Conservation (phyloP, 1,140 invertebrate genomes). For the Brachionus rotundiformis region DNA sequence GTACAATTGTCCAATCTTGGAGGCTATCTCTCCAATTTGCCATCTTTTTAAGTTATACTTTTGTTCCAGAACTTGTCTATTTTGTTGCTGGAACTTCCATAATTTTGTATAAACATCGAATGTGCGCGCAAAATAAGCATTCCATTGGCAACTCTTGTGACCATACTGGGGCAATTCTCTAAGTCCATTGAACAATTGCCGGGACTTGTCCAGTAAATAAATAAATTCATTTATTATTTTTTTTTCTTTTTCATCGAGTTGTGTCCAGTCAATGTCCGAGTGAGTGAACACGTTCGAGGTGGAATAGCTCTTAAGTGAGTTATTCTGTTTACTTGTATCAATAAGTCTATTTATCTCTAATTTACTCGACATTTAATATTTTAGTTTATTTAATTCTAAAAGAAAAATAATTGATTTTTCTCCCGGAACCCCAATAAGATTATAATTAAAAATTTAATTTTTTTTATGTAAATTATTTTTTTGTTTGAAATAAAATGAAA, state of each 20-base stretch:
- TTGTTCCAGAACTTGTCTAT: constrained; percentile 83
- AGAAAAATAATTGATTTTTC: background rate
- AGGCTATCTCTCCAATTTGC: constrained; percentile 98
- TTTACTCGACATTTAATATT: constrained; percentile 42
- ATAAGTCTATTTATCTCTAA: constrained; percentile 14
- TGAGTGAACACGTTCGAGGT: background rate
- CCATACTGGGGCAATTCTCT: constrained; percentile 94
- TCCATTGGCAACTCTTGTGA: constrained; percentile 84
- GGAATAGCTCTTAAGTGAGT: background rate
- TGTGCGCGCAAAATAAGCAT: constrained; percentile 91
- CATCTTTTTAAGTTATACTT: constrained; percentile 94
- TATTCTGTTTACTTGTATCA: background rate
- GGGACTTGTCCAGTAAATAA: constrained; percentile 44
- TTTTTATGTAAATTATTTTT: background rate
- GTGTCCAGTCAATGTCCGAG: constrained; percentile 10
- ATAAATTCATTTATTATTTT: constrained; percentile 48
- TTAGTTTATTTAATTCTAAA: background rate
- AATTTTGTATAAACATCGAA: constrained; percentile 97
- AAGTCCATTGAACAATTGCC: constrained; percentile 50
- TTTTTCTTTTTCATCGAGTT: constrained; percentile 45
- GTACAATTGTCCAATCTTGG: constrained; percentile 96
- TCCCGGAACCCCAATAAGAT: background rate
- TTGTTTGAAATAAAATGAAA: background rate
- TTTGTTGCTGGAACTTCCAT: constrained; percentile 98
- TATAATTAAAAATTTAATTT: background rate